A percentile compares a stretch with the other conserved stretches of the same genome.
phyloP scores from a whole-genome alignment of 1,140 invertebrate species.

The Lepidotrigona ventralis region DNA sequence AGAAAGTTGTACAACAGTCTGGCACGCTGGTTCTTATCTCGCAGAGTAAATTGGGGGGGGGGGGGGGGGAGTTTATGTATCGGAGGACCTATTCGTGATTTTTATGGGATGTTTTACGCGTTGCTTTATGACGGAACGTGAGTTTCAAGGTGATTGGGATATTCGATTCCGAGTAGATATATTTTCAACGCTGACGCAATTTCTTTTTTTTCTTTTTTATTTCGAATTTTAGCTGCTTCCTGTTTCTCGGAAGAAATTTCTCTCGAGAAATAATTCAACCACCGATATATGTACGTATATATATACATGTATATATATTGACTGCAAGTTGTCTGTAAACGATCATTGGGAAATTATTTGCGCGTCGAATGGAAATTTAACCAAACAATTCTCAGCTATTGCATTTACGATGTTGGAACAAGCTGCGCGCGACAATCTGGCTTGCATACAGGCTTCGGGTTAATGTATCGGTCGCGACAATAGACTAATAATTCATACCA shows the following conservation, averaged over 20 bases:
- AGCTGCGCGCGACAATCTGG: background rate
- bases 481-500: constrained; percentile 27
- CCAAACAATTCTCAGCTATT: background rate
- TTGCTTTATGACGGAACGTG: background rate
- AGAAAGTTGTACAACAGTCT: background rate
- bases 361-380: background rate
- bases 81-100: too few species aligned
- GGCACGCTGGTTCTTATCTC: too few species aligned
- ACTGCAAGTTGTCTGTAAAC: background rate
- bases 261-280: background rate
- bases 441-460: background rate
- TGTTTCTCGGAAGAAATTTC: background rate
- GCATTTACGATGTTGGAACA: constrained; percentile 2
- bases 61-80: too few species aligned
- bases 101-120: background rate
- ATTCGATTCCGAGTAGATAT: background rate
- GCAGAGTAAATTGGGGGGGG: too few species aligned
- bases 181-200: background rate
- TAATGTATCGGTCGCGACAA: constrained; percentile 7
- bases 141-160: background rate
- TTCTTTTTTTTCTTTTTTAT: background rate
- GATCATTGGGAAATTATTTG: background rate
- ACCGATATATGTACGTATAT: background rate
- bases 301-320: background rate
- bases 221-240: too few species aligned